Percentiles rank a stretch among this genome's conserved stretches.
Evolutionary conservation across 2,888 invertebrate species (phyloP).

Genomic region (Argyra leucocephala): DNA sequence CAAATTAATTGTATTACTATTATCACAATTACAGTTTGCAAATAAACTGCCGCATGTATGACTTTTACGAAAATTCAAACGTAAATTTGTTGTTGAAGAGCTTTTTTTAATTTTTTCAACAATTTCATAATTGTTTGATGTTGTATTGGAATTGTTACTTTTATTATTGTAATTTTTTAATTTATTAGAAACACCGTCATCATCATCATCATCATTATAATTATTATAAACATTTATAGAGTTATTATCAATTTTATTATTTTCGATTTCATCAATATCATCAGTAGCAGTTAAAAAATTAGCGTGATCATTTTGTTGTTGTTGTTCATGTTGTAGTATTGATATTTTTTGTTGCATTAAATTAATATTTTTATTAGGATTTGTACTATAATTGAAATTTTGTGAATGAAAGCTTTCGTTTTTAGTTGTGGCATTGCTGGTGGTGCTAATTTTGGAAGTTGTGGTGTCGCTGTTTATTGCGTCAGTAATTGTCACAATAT

Average conservation of each 20-base stretch:
- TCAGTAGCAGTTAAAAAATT: neutral
- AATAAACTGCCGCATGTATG: constrained; percentile 38
- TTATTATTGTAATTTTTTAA: neutral
- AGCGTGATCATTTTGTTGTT: neutral
- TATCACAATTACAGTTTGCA: constrained; percentile 34
- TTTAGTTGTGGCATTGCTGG: neutral
- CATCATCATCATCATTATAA: neutral
- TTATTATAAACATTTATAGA: neutral
- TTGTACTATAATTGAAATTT: neutral
- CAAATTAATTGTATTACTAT: neutral
- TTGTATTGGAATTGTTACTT: no score
- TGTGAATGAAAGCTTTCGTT: neutral
- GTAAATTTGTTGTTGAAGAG: constrained; percentile 24
- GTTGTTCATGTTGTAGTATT: neutral
- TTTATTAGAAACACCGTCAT: neutral
- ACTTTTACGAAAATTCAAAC: constrained; percentile 33
- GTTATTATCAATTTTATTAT: neutral
- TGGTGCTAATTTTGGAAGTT: neutral
- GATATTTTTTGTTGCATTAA: no score
- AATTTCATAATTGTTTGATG: neutral
- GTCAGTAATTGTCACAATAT: neutral
- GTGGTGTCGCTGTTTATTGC: neutral
- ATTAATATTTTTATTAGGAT: neutral
- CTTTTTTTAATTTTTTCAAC: neutral
- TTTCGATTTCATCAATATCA: neutral